Percentiles rank a stretch among this genome's conserved stretches.
phyloP scores from a whole-genome alignment of 2,113 vertebrate genomes.

The Perca flavescens region DNA sequence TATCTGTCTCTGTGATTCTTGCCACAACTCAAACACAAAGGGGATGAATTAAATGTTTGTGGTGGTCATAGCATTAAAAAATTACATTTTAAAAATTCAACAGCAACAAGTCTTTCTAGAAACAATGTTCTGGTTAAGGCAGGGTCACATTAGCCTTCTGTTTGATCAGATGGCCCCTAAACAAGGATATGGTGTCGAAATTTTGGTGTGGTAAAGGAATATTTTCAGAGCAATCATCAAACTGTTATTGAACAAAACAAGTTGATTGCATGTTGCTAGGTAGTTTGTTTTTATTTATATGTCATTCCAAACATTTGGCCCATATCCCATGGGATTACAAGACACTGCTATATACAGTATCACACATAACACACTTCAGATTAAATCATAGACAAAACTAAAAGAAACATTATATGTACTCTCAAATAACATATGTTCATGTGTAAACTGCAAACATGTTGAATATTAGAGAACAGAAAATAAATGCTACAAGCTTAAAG shows the following conservation, averaged over 20 bases:
- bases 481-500: background rate
- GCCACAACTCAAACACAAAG: slow-evolving; percentile 1
- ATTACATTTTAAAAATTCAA: background rate
- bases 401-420: background rate
- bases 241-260: background rate
- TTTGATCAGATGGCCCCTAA: background rate
- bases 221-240: background rate
- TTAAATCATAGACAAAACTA: background rate
- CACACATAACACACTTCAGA: background rate
- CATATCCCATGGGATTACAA: background rate
- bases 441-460: background rate
- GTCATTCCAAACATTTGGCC: background rate
- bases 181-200: background rate
- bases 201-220: background rate
- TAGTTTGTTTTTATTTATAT: background rate
- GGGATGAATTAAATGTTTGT: background rate
- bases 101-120: background rate
- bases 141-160: slow-evolving; percentile 4
- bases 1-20: background rate
- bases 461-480: background rate
- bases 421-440: background rate
- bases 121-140: background rate
- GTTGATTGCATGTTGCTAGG: background rate
- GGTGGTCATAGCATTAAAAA: background rate
- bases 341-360: background rate